A percentile compares a stretch with the other conserved stretches of the same genome.
These are phyloP conservation scores for Alsophila aescularia DNA, from an alignment of 2,888 invertebrate species.

Conservation along the genomic window DNA sequence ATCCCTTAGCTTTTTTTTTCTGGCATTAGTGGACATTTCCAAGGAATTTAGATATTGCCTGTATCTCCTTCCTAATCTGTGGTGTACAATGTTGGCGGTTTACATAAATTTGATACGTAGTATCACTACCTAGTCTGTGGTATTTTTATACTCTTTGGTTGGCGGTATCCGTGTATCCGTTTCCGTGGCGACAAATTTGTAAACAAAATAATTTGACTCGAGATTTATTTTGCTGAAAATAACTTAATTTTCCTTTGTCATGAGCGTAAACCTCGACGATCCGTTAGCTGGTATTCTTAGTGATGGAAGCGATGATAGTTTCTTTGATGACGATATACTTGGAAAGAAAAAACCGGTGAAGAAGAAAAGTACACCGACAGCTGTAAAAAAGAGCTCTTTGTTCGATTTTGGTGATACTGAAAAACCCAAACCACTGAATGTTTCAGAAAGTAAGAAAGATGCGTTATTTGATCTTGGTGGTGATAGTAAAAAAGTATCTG, in stretches of 20 bases:
- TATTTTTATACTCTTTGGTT: too few relatives aligned
- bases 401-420: conserved; percentile 66
- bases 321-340: conserved; percentile 86
- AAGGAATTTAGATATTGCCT: too few relatives aligned
- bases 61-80: too few relatives aligned
- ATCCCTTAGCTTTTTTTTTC: too few relatives aligned
- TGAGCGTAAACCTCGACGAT: conserved; percentile 86
- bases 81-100: too few relatives aligned
- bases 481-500: conserved; percentile 42
- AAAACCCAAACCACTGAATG: conserved; percentile 43
- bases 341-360: conserved; percentile 72
- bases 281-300: conserved; percentile 87
- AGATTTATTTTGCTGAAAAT: neutral
- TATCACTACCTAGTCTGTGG: too few relatives aligned
- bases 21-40: too few relatives aligned
- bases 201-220: conserved; percentile 46
- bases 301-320: conserved; percentile 89
- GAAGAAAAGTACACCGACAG: conserved; percentile 57
- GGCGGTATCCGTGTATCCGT: conserved; percentile 36
- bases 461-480: conserved; percentile 51
- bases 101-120: too few relatives aligned
- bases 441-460: conserved; percentile 50
- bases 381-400: conserved; percentile 68
- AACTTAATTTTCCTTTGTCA: conserved; percentile 38
- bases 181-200: conserved; percentile 66